phyloP scores from a whole-genome alignment of 2,888 invertebrate species.

The Caradrina kadenii region DNA sequence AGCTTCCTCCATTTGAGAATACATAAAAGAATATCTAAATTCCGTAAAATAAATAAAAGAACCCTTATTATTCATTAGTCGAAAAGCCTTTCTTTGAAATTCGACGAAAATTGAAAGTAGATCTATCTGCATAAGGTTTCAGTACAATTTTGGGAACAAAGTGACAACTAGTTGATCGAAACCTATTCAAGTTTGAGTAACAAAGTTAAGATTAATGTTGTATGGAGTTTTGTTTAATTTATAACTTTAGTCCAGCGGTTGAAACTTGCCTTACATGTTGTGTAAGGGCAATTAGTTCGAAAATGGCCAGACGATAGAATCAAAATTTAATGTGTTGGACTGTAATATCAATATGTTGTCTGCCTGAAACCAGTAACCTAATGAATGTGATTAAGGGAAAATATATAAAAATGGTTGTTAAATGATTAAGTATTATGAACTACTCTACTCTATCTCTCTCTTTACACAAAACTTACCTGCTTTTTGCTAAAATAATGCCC shows the following conservation, averaged over 20 bases:
- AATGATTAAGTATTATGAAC: too few species aligned
- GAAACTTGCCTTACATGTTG: constrained; percentile 26
- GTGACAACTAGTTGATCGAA: constrained; percentile 35
- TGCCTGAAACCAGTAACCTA: not conserved
- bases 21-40: not conserved
- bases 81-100: not conserved
- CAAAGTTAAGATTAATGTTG: constrained; percentile 46
- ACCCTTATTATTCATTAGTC: not conserved
- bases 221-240: constrained; percentile 41
- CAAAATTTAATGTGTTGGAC: constrained; percentile 27
- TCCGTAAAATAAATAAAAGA: not conserved
- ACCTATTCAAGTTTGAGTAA: constrained; percentile 43
- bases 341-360: constrained; percentile 17
- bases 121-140: constrained; percentile 1
- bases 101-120: constrained; percentile 17
- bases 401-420: too few species aligned
- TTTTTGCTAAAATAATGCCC: too few species aligned
- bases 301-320: constrained; percentile 52
- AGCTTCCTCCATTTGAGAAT: not conserved
- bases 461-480: too few species aligned
- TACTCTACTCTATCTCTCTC: too few species aligned
- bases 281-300: constrained; percentile 39
- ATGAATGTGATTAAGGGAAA: not conserved
- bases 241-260: constrained; percentile 29
- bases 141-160: constrained; percentile 5